Conservation (phyloP, 2,113 vertebrate species). For the Cercopithecus mona region DNA sequence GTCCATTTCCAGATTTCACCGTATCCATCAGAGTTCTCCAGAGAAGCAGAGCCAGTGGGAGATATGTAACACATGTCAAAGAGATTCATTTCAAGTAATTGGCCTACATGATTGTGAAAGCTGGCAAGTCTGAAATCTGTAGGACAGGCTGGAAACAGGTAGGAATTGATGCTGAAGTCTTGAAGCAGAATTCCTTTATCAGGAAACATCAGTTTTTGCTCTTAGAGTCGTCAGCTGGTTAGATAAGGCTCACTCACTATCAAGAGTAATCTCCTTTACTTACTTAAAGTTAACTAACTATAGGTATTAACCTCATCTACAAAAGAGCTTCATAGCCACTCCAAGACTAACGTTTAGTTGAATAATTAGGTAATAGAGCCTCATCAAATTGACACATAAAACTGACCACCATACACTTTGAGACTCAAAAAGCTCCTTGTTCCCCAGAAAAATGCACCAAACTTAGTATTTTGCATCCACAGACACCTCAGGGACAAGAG, state of each 20-base stretch:
- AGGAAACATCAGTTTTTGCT: too few relatives aligned
- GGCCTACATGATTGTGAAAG: too few relatives aligned
- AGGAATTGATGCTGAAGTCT: too few relatives aligned
- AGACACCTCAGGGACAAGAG: not conserved
- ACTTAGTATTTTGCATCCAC: not conserved
- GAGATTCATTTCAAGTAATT: too few relatives aligned
- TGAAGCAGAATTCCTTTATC: too few relatives aligned
- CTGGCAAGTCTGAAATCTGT: too few relatives aligned
- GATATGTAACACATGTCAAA: too few relatives aligned
- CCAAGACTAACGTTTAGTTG: not conserved
- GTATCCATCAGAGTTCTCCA: too few relatives aligned
- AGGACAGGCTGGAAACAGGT: too few relatives aligned
- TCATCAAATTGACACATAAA: not conserved
- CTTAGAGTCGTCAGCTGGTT: too few relatives aligned
- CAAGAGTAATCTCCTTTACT: not conserved
- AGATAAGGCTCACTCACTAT: not conserved
- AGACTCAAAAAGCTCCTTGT: not conserved
- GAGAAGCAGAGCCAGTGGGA: too few relatives aligned
- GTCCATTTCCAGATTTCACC: too few relatives aligned
- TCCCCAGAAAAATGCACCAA: not conserved
- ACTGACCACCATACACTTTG: not conserved
- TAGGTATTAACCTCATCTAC: not conserved
- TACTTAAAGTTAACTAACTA: not conserved
- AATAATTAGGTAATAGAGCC: not conserved
- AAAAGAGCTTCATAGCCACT: not conserved